A percentile compares a stretch with the other conserved stretches of the same genome.
Conservation (phyloP, 2,888 invertebrate species). For the Diachrysia chrysitis region DNA sequence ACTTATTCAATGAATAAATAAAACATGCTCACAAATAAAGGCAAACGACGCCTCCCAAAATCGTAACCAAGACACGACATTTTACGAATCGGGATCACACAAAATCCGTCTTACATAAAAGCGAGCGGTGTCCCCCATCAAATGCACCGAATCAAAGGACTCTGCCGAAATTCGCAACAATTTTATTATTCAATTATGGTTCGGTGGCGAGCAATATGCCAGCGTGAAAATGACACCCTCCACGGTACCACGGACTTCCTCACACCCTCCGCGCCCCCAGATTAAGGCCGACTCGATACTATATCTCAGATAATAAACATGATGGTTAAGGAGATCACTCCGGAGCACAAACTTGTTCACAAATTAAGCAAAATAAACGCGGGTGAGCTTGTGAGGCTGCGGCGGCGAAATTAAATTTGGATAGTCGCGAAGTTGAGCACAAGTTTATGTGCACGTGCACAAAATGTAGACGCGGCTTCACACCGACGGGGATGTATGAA, state of each 20-base stretch:
- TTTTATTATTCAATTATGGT: conserved; percentile 83
- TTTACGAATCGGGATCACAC: conserved; percentile 48
- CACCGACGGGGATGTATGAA: conserved; percentile 54
- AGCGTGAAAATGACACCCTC: conserved; percentile 80
- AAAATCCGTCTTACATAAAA: conserved; percentile 58
- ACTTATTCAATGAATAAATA: background rate
- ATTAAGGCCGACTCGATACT: conserved; percentile 68
- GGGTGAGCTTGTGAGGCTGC: conserved; percentile 45
- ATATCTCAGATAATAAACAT: conserved; percentile 76
- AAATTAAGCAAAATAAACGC: conserved; percentile 77
- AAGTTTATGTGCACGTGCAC: conserved; percentile 72
- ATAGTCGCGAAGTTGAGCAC: conserved; percentile 65
- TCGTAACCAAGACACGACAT: conserved; percentile 41
- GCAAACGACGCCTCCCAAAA: conserved; percentile 52
- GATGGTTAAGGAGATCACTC: conserved; percentile 75
- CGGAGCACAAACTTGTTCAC: conserved; percentile 73
- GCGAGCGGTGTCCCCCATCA: conserved; percentile 56
- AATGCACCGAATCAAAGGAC: conserved; percentile 73
- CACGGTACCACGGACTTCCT: conserved; percentile 35
- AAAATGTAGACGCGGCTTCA: conserved; percentile 57
- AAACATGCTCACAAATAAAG: conserved; percentile 41
- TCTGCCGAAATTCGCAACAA: conserved; percentile 74
- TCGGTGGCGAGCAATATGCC: conserved; percentile 76
- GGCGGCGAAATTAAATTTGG: conserved; percentile 79
- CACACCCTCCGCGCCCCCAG: conserved; percentile 62